Base-by-base conservation (phyloP, 2,888 invertebrate genomes). In the Lasioglossum pauxillum region DNA sequence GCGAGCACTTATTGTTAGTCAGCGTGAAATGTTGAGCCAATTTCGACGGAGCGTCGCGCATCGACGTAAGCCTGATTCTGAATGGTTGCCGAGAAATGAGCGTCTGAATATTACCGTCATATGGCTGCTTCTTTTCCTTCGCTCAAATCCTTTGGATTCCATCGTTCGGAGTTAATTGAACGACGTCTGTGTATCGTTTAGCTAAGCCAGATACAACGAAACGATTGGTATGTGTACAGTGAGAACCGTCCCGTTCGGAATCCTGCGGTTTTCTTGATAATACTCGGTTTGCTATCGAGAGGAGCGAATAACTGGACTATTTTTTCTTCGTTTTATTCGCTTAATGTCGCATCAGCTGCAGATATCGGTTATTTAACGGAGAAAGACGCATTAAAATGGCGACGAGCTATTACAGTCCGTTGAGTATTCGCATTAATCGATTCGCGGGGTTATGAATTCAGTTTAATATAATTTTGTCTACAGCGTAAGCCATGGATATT, bases 81-180 rank as follows among this genome's bases (percentile, higher is more conserved):
- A 72, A 74, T 77, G 67, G 69, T 77, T 49, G 60, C 23, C 53
- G 75, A 78, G 84, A 53, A 75, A 83, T 31, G 83, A 80, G 60
- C 75, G 71, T 78, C 85, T 78, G 71, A 53, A 84, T 72, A 78
- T 84, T 72, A 71, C 60, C 60, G 72, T 78, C 78, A 75, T 38
- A 69, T 23, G 74, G 67, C 57, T 27, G 35, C 16, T 44, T 35
- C 73, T 44, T 72, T 71, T 75, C 41, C 46, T 38, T 44, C 78
- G 23, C 60, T 84, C 64, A 72, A 84, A 84, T 84, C 78, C 78
- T 84, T 84, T 64, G 71, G 53, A 84, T 78, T 64, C 78, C 60
- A 64, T 78, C 84, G 72, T 72, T 53, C 53, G 75, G 44, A 84
- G 84, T 84, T 84, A 84, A 84, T 84, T 84, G 84, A 84, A 78